Conservation (phyloP, 1,140 invertebrate genomes). For the Scaptodrosophila lebanonensis region DNA sequence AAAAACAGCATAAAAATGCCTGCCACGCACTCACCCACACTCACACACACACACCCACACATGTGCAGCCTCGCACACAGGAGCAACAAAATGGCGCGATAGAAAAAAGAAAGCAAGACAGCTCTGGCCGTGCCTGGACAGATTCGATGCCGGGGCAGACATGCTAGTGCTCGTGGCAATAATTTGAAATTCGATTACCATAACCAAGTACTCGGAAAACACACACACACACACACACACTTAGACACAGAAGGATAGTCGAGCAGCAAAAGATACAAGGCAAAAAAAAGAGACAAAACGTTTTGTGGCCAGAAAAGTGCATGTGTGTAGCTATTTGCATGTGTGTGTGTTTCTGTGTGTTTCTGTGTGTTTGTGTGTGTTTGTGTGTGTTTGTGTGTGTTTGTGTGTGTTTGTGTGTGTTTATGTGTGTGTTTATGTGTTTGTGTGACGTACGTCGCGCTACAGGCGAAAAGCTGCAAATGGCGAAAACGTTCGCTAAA, state of each 20-base stretch:
- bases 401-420: neutral
- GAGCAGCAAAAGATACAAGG: neutral
- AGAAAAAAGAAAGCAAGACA: conserved; percentile 10
- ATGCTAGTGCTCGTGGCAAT: conserved; percentile 64
- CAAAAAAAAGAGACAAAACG: conserved; percentile 2
- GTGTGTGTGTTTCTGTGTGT: too few species aligned
- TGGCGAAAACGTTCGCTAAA: conserved; percentile 68
- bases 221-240: conserved; percentile 38
- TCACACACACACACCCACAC: conserved; percentile 10
- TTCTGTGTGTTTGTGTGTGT: neutral
- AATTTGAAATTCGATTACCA: conserved; percentile 75
- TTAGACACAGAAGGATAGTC: neutral
- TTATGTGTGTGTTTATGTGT: too few species aligned
- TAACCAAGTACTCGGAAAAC: conserved; percentile 74
- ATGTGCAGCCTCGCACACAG: conserved; percentile 6
- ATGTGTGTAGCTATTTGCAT: too few species aligned
- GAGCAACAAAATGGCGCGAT: conserved; percentile 24
- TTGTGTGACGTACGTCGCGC: conserved; percentile 3
- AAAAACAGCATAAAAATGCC: conserved; percentile 7
- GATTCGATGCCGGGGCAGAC: conserved; percentile 29
- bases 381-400: conserved; percentile 1
- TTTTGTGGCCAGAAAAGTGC: too few species aligned
- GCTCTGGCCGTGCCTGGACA: conserved; percentile 4
- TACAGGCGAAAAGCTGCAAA: conserved; percentile 53
- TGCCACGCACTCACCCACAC: too few species aligned